A percentile compares a stretch with the other conserved stretches of the same genome.
These are phyloP conservation scores for Lemur catta DNA, from an alignment of 2,797 vertebrate genomes.

Conservation along the genomic window DNA sequence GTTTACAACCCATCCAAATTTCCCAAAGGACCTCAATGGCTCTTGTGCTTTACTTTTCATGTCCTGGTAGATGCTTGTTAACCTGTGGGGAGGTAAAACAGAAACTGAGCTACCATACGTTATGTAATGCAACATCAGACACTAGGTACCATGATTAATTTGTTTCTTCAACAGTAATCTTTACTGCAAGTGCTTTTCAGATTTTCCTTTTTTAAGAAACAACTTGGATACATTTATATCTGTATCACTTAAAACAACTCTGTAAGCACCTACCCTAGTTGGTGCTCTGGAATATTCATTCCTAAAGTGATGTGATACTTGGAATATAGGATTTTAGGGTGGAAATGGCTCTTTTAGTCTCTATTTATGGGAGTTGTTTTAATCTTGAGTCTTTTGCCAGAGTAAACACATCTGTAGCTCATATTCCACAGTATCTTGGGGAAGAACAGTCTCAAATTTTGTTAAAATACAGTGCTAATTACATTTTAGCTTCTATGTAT, in stretches of 20 bases:
- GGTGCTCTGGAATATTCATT: neutral
- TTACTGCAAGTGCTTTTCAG: neutral
- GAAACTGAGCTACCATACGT: neutral
- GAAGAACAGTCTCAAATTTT: conserved; percentile 67
- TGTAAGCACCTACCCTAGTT: neutral
- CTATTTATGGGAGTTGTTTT: conserved; percentile 68
- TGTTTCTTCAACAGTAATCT: neutral
- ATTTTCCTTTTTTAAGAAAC: neutral
- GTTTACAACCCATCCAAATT: neutral
- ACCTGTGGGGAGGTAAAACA: neutral
- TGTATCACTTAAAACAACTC: neutral
- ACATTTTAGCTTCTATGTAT: conserved; percentile 55
- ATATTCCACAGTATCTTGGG: conserved; percentile 53
- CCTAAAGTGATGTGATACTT: neutral
- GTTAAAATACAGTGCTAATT: conserved; percentile 75
- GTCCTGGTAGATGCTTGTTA: neutral
- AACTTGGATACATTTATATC: neutral
- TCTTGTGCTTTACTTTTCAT: neutral
- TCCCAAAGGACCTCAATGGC: neutral
- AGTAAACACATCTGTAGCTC: conserved; percentile 74
- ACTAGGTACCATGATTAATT: neutral
- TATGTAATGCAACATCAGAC: neutral
- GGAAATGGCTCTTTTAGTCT: neutral
- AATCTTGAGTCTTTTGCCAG: conserved; percentile 60
- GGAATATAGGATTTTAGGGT: neutral